phyloP scores from a whole-genome alignment of 2,797 vertebrate genomes.

The Leucoraja ocellata region DNA sequence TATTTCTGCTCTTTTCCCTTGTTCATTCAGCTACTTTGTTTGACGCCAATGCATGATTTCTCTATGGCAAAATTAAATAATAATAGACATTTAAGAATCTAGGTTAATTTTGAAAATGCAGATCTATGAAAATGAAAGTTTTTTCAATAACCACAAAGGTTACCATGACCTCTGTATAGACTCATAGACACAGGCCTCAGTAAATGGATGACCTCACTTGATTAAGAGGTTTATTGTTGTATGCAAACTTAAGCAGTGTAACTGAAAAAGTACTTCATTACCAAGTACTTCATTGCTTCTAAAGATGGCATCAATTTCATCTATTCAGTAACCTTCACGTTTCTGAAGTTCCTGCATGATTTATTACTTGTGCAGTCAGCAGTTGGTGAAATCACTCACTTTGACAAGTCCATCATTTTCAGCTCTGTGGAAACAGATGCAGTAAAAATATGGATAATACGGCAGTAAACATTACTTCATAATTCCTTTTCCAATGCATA shows the following conservation, averaged over 20 bases:
- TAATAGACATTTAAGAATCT: too few species aligned
- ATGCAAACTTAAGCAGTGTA: conserved; percentile 21
- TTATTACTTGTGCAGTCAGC: conserved; percentile 7
- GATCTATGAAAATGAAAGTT: too few species aligned
- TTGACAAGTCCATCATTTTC: conserved; percentile 56
- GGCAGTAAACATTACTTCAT: background rate
- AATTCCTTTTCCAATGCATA: background rate
- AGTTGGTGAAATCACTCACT: conserved; percentile 55
- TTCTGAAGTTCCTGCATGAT: conserved; percentile 1
- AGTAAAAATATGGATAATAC: background rate
- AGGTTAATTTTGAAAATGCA: too few species aligned
- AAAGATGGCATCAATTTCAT: conserved; percentile 9
- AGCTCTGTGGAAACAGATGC: conserved; percentile 49
- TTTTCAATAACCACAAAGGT: background rate
- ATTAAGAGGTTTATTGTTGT: conserved; percentile 33
- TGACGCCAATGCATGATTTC: too few species aligned
- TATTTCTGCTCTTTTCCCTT: too few species aligned
- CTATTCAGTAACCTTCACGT: conserved; percentile 7
- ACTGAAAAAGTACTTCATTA: conserved; percentile 30
- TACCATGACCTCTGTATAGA: background rate
- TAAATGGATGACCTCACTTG: conserved; percentile 17
- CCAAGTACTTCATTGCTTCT: background rate
- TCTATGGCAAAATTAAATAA: too few species aligned
- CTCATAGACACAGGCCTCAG: background rate
- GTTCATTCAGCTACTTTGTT: too few species aligned